phyloP scores from a whole-genome alignment of 2,797 vertebrate species.

The Enteromius paludinosus region DNA sequence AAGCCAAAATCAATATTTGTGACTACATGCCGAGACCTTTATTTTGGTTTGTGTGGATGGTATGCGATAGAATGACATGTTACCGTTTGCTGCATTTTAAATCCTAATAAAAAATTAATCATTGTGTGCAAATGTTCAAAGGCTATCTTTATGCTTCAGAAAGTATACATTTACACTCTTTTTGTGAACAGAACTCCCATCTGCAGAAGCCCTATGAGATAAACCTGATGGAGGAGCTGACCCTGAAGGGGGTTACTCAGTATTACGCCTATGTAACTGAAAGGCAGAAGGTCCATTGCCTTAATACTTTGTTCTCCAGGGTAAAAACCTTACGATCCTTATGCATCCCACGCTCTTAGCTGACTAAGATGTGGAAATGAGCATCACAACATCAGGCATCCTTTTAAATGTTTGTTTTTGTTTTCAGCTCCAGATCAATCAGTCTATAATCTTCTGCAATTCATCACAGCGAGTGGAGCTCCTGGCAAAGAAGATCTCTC shows the following conservation, averaged over 20 bases:
- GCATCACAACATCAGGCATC: not conserved
- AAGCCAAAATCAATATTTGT: not conserved
- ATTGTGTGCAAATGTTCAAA: not conserved
- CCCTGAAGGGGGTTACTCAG: constrained; percentile 98
- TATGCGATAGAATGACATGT: not conserved
- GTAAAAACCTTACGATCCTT: constrained; percentile 74
- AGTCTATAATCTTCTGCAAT: constrained; percentile 99
- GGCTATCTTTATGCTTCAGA: not conserved
- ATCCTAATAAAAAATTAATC: not conserved
- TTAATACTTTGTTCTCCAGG: constrained; percentile 98
- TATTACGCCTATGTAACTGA: constrained; percentile 99
- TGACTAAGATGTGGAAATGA: too few relatives aligned
- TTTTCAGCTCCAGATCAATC: constrained; percentile 97
- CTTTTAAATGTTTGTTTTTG: not conserved
- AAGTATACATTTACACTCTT: not conserved
- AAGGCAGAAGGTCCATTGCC: constrained; percentile 99
- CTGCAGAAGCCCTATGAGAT: constrained; percentile 99
- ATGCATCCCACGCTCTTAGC: not conserved
- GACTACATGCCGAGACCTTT: not conserved
- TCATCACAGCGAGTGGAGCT: constrained; percentile 98
- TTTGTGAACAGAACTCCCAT: constrained; percentile 86
- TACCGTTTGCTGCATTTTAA: not conserved
- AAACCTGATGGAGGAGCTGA: constrained; percentile 99
- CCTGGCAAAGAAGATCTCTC: constrained; percentile 99
- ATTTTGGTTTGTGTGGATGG: not conserved